phyloP scores from a whole-genome alignment of 2,113 vertebrate genomes.

The Toxotes chatareus region DNA sequence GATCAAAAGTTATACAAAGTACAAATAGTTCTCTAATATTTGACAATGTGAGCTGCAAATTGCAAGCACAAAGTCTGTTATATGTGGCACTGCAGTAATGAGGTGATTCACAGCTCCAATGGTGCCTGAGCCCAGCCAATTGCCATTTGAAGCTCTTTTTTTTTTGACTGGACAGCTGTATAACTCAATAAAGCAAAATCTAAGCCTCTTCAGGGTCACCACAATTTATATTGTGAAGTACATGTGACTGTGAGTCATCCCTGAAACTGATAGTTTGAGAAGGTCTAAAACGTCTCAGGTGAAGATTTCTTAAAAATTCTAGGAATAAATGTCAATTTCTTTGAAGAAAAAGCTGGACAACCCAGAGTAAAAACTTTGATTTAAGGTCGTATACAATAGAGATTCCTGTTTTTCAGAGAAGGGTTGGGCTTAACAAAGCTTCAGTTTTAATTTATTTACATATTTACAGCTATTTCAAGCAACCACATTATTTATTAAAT shows the following conservation, averaged over 20 bases:
- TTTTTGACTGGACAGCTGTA: background rate
- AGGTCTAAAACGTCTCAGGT: background rate
- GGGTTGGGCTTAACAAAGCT: background rate
- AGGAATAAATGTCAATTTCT: too few species aligned
- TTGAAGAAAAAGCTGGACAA: background rate
- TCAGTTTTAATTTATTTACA: background rate
- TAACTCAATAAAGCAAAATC: background rate
- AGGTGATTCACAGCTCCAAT: constrained; percentile 22
- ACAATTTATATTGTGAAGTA: background rate
- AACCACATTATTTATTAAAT: constrained; percentile 19
- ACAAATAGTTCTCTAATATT: background rate
- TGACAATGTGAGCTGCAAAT: background rate
- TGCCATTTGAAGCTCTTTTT: constrained; percentile 2
- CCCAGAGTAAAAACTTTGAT: background rate
- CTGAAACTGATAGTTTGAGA: background rate
- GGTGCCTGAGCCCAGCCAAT: background rate
- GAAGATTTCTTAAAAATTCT: too few species aligned
- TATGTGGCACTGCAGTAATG: constrained; percentile 9
- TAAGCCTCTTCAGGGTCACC: background rate
- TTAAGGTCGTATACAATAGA: background rate
- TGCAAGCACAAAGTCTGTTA: background rate
- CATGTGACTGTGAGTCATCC: background rate
- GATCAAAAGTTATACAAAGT: background rate
- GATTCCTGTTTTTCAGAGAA: background rate
- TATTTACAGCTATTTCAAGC: constrained; percentile 6